Evolutionary conservation across 2,888 invertebrate genomes (phyloP).

Genomic region (Leucoptera coffeella): DNA sequence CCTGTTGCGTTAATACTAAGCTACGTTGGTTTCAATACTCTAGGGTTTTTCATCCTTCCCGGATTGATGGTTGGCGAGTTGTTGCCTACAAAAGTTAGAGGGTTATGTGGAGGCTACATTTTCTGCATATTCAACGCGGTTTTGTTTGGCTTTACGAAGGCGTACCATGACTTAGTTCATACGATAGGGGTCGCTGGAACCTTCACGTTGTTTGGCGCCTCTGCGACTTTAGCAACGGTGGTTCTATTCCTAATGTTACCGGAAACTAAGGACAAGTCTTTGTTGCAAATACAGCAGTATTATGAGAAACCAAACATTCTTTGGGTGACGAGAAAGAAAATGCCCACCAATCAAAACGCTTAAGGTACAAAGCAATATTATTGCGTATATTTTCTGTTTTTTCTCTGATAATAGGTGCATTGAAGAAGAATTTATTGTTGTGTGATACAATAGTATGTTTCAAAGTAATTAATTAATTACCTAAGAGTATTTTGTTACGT

Average conservation of each 20-base stretch:
- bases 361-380: too few species aligned
- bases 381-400: too few species aligned
- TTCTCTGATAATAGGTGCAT: too few species aligned
- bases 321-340: constrained; percentile 50
- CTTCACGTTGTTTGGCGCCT: constrained; percentile 63
- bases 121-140: constrained; percentile 66
- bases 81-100: constrained; percentile 66
- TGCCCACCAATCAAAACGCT: constrained; percentile 14
- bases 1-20: constrained; percentile 44
- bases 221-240: constrained; percentile 56
- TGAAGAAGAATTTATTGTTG: too few species aligned
- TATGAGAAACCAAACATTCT: constrained; percentile 61
- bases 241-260: constrained; percentile 65
- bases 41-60: constrained; percentile 68
- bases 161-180: constrained; percentile 58
- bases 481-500: too few species aligned
- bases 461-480: too few species aligned
- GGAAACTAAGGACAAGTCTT: constrained; percentile 66
- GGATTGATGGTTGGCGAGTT: constrained; percentile 72
- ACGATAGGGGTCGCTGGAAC: constrained; percentile 61
- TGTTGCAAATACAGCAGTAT: constrained; percentile 73
- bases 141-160: constrained; percentile 64
- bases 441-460: too few species aligned
- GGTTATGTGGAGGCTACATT: constrained; percentile 66
- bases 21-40: constrained; percentile 69